Evolutionary conservation across 2,113 vertebrate genomes (phyloP), one percentile per base, ranked within the genome.

Genomic region (Antigone vipio): DNA sequence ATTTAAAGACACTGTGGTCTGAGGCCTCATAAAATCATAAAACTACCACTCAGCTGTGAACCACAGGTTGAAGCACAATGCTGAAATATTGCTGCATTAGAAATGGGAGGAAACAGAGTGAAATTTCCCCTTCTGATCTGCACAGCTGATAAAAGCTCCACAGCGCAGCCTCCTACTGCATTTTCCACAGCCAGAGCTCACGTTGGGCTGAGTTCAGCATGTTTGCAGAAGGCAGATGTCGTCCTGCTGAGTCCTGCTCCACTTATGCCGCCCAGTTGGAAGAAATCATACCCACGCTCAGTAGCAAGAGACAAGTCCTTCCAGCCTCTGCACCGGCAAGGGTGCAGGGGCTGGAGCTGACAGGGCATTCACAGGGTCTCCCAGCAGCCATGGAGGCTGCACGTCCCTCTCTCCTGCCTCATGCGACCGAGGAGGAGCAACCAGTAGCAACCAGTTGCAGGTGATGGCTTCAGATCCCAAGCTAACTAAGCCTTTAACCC

Each of bases 1-100:
- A 84, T 95, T 97, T 97, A 97, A 97, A 97, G 88, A 95, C 92
- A 88, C 91, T 97, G 95, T 95, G 95, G 94, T 94, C 93, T 79
- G 82, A 97, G 92, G 88, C 89, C 75, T 97, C 95, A 94, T 95
- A 84, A 94, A 97, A 96, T 88, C 92, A 85, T 93, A 86, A 85
- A 86, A 88, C 89, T 95, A 95, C 84, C 81, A 87, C 94, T 97
- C 92, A 96, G 89, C 42, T 82, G 47, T 55, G 60, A 91, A 60
- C 72, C 64, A 90, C 14, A 20, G 86, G 78, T 83, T 95, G 95
- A 95, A 98, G 92, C 88, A 89, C 84, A 81, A 78, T 73, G 76
- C 95, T 96, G 85, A 98, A 97, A 97, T 93, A 96, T 69, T 97
- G 91, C 91, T 95, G 63, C 78, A 85, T 87, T 83, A 42, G 76